These are phyloP conservation scores for Salminus brasiliensis DNA, from an alignment of 2,113 vertebrate genomes.

Conservation along the genomic window DNA sequence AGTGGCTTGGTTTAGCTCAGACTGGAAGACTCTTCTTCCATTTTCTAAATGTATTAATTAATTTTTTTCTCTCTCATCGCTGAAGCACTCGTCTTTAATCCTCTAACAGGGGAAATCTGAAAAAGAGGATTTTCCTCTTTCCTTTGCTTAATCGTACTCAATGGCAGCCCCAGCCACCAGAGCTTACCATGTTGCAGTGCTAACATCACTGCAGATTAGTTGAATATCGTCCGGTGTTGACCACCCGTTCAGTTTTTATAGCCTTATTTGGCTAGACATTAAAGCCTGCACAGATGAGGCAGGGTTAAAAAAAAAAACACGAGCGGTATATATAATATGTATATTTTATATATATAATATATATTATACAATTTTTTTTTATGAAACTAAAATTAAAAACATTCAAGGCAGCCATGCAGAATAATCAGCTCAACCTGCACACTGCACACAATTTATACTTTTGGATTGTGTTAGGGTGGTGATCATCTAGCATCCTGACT, in stretches of 20 bases:
- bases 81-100: slow-evolving; percentile 36
- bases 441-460: too few relatives aligned
- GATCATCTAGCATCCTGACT: too few relatives aligned
- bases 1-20: neutral
- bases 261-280: neutral
- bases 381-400: too few relatives aligned
- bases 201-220: neutral
- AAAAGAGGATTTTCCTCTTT: slow-evolving; percentile 62
- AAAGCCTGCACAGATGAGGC: slow-evolving; percentile 1
- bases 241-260: neutral
- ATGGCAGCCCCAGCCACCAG: neutral
- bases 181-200: neutral
- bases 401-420: too few relatives aligned
- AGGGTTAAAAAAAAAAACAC: neutral
- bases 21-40: neutral
- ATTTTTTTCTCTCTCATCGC: neutral
- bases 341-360: too few relatives aligned
- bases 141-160: slow-evolving; percentile 48
- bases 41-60: slow-evolving; percentile 1
- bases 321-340: neutral
- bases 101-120: slow-evolving; percentile 57
- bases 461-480: too few relatives aligned
- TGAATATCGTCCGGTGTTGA: neutral
- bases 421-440: too few relatives aligned
- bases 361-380: too few relatives aligned